phyloP scores from a whole-genome alignment of 1,140 invertebrate genomes.

The Hetaerina americana region DNA sequence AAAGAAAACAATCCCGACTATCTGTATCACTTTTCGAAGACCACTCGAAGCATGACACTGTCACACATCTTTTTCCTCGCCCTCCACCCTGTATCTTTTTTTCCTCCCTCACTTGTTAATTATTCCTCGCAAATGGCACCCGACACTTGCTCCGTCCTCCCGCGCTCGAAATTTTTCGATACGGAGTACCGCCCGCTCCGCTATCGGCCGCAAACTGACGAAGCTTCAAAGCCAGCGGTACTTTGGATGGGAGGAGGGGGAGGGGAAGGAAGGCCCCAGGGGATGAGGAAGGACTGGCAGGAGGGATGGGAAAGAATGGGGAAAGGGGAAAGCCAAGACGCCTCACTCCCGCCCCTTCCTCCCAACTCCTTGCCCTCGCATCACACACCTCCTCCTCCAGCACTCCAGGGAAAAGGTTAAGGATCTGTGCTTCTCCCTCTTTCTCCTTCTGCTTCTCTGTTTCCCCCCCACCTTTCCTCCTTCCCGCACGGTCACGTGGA shows the following conservation, averaged over 20 bases:
- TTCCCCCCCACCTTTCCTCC: too few relatives aligned
- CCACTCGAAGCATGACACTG: background rate
- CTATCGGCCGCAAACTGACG: background rate
- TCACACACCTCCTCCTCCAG: background rate
- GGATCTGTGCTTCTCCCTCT: background rate
- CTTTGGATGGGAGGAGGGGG: background rate
- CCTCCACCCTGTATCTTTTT: too few relatives aligned
- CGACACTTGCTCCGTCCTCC: background rate
- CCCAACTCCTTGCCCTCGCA: too few relatives aligned
- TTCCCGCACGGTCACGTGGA: background rate
- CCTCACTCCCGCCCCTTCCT: too few relatives aligned
- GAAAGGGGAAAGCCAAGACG: too few relatives aligned
- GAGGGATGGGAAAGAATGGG: too few relatives aligned
- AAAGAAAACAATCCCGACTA: too few relatives aligned
- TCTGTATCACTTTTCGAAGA: background rate
- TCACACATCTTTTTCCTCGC: background rate
- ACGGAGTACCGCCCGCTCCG: background rate
- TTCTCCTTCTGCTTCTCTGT: too few relatives aligned
- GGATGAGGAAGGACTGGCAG: too few relatives aligned
- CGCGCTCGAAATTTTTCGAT: background rate
- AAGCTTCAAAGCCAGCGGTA: background rate
- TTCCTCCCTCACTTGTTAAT: background rate
- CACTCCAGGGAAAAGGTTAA: background rate
- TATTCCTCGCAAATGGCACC: background rate
- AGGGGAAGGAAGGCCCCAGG: background rate